Conservation (phyloP, 2,797 vertebrate genomes). For the Tenualosa thibaudeaui region DNA sequence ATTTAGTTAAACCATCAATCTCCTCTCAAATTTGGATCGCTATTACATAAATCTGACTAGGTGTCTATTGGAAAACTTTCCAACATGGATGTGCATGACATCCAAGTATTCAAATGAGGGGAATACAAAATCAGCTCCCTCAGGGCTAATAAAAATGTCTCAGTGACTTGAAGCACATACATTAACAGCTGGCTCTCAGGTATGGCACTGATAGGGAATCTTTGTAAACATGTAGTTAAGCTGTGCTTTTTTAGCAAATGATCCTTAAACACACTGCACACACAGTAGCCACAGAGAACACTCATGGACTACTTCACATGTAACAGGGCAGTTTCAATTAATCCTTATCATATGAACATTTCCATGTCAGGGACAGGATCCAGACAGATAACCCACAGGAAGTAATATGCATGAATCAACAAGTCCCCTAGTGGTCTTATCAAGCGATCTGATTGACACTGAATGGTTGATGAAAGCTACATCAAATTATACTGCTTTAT, state of each 20-base stretch:
- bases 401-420: conserved; percentile 49
- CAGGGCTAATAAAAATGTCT: neutral
- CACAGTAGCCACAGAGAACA: conserved; percentile 27
- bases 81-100: neutral
- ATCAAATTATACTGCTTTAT: conserved; percentile 6
- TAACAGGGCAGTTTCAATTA: conserved; percentile 47
- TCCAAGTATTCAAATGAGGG: neutral
- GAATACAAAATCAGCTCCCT: neutral
- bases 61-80: neutral
- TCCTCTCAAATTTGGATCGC: neutral
- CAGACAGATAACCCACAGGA: conserved; percentile 49
- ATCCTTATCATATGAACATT: conserved; percentile 57
- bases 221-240: conserved; percentile 47
- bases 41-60: neutral
- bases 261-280: conserved; percentile 42
- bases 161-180: neutral
- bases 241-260: conserved; percentile 45
- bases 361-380: conserved; percentile 48
- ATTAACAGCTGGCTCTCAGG: conserved; percentile 48
- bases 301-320: conserved; percentile 36
- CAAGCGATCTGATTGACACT: conserved; percentile 37
- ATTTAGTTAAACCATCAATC: neutral
- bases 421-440: conserved; percentile 47
- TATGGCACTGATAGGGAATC: conserved; percentile 49
- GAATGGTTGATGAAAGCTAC: conserved; percentile 39